These are phyloP conservation scores for Anoplolepis gracilipes DNA, from an alignment of 1,140 invertebrate species.

Conservation along the genomic window DNA sequence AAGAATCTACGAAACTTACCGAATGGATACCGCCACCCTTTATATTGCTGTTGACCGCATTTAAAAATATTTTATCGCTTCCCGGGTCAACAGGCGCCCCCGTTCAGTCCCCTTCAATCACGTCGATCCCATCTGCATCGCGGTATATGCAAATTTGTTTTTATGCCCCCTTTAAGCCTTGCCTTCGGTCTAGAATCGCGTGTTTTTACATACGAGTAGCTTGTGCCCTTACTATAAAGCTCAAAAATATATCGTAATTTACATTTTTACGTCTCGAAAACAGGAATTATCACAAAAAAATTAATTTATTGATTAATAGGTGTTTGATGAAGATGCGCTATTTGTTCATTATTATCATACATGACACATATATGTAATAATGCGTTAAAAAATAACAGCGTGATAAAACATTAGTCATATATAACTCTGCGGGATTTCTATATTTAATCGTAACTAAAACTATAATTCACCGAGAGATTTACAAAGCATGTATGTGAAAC, in stretches of 20 bases:
- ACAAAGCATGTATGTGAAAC: neutral
- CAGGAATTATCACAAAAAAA: neutral
- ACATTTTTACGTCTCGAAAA: neutral
- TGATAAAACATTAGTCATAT: constrained; percentile 17
- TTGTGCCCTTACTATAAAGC: neutral
- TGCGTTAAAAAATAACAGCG: neutral
- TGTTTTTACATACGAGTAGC: constrained; percentile 4
- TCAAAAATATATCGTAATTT: neutral
- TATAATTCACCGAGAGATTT: neutral
- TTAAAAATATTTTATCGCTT: constrained; percentile 52
- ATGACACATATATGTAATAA: neutral
- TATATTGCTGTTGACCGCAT: constrained; percentile 21
- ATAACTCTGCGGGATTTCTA: neutral
- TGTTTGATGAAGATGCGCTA: neutral
- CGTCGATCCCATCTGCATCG: constrained; percentile 41
- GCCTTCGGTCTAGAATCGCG: neutral
- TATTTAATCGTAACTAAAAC: constrained; percentile 32
- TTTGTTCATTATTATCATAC: neutral
- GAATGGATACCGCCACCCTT: neutral
- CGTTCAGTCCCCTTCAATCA: neutral
- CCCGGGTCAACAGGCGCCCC: constrained; percentile 30
- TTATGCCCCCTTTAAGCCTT: constrained; percentile 5
- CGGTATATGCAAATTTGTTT: constrained; percentile 34
- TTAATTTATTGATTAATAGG: neutral
- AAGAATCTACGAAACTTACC: constrained; percentile 20